These are phyloP conservation scores for Channa argus DNA, from an alignment of 2,113 vertebrate species.

Conservation along the genomic window DNA sequence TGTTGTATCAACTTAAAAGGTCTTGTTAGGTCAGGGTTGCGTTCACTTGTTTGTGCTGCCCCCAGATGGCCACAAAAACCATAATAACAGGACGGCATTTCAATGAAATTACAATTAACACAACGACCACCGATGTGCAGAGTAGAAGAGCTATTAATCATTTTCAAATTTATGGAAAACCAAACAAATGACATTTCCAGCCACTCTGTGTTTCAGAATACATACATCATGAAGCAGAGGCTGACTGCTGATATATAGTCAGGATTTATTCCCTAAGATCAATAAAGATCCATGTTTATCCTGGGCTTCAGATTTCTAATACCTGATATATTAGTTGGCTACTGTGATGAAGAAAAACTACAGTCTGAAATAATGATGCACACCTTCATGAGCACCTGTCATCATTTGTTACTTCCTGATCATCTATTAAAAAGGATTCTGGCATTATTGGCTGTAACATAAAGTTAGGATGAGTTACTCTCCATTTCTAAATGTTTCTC, in stretches of 20 bases:
- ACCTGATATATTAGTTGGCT: background rate
- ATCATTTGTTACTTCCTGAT: background rate
- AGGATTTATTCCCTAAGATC: background rate
- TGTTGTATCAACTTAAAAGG: background rate
- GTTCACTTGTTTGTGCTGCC: background rate
- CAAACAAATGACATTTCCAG: background rate
- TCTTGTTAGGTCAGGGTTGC: background rate
- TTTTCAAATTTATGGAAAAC: background rate
- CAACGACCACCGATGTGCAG: accelerated
- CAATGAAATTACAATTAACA: background rate
- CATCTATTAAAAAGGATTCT: too few species aligned
- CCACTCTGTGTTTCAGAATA: too few species aligned
- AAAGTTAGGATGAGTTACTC: too few species aligned
- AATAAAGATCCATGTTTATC: background rate
- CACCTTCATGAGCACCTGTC: too few species aligned
- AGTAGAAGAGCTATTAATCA: background rate
- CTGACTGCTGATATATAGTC: background rate
- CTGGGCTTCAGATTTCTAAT: background rate
- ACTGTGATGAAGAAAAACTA: background rate
- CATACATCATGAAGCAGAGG: background rate
- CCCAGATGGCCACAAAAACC: background rate
- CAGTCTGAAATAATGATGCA: background rate
- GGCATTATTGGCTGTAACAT: too few species aligned
- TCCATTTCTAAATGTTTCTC: too few species aligned
- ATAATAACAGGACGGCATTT: too few species aligned